Conservation (phyloP, 2,888 invertebrate genomes). For the Tillus elongatus region DNA sequence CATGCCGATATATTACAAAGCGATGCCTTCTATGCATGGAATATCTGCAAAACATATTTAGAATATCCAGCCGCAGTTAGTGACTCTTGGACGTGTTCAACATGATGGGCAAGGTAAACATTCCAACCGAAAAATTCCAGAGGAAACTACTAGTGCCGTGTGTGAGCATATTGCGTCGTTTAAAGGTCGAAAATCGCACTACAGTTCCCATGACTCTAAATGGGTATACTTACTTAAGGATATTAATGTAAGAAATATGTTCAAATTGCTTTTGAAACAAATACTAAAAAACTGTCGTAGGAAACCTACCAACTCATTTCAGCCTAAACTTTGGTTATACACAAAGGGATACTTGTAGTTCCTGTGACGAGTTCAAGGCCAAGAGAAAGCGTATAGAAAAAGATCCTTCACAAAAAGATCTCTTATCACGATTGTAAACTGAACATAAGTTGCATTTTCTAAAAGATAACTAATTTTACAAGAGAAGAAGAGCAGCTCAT, state of each 20-base stretch:
- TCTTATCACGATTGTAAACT: too few relatives aligned
- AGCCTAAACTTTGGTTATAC: constrained; percentile 18
- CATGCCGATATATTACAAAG: constrained; percentile 16
- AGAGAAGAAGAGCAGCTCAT: background rate
- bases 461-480: too few relatives aligned
- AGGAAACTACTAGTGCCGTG: constrained; percentile 12
- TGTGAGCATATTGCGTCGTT: constrained; percentile 13
- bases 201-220: constrained; percentile 16
- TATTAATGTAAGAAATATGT: constrained; percentile 16
- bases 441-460: background rate
- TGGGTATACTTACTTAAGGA: constrained; percentile 17
- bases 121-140: constrained; percentile 11
- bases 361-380: constrained; percentile 12
- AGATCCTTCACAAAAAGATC: too few relatives aligned
- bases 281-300: constrained; percentile 11
- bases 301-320: constrained; percentile 16
- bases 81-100: constrained; percentile 12
- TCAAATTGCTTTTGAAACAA: constrained; percentile 12
- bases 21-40: constrained; percentile 16
- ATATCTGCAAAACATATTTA: constrained; percentile 12
- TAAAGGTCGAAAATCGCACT: constrained; percentile 16
- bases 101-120: constrained; percentile 15
- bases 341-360: constrained; percentile 15
- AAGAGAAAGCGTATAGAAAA: constrained; percentile 9
- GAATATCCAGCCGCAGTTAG: constrained; percentile 11